Percentiles rank a stretch among this genome's conserved stretches.
phyloP scores from a whole-genome alignment of 2,113 vertebrate species.

The Chrysochloris asiatica region DNA sequence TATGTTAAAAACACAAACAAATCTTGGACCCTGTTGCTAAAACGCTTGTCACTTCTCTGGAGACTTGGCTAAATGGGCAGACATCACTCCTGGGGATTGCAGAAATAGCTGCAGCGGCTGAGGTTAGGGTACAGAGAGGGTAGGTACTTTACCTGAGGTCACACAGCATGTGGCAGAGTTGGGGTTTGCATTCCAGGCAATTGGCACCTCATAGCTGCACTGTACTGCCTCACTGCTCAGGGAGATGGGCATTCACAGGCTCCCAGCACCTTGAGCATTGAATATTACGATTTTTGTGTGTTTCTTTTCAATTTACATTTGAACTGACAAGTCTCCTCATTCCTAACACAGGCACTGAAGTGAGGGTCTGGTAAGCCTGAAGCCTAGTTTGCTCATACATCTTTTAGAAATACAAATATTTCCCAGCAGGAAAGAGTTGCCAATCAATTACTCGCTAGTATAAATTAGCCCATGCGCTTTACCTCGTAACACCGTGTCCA shows the following conservation, averaged over 20 bases:
- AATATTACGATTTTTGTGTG: not conserved
- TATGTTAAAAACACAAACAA: not conserved
- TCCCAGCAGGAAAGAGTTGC: not conserved
- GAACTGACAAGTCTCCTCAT: not conserved
- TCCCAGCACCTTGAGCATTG: not conserved
- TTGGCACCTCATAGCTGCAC: not conserved
- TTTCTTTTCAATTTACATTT: not conserved
- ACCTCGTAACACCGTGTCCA: not conserved
- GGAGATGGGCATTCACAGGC: not conserved
- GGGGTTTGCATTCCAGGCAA: not conserved
- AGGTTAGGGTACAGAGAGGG: not conserved
- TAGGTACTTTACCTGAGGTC: not conserved
- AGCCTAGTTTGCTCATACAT: not conserved
- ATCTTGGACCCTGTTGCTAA: not conserved
- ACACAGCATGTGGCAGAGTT: not conserved
- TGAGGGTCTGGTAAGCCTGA: not conserved
- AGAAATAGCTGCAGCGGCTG: not conserved
- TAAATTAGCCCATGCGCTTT: not conserved
- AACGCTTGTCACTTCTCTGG: not conserved
- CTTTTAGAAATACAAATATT: conserved; percentile 2
- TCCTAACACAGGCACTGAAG: not conserved
- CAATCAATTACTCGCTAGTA: not conserved
- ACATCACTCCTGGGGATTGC: accelerated
- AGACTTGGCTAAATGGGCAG: not conserved
- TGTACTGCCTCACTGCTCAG: not conserved